These are phyloP conservation scores for Hippoglossus stenolepis DNA, from an alignment of 2,113 vertebrate genomes.

Conservation along the genomic window DNA sequence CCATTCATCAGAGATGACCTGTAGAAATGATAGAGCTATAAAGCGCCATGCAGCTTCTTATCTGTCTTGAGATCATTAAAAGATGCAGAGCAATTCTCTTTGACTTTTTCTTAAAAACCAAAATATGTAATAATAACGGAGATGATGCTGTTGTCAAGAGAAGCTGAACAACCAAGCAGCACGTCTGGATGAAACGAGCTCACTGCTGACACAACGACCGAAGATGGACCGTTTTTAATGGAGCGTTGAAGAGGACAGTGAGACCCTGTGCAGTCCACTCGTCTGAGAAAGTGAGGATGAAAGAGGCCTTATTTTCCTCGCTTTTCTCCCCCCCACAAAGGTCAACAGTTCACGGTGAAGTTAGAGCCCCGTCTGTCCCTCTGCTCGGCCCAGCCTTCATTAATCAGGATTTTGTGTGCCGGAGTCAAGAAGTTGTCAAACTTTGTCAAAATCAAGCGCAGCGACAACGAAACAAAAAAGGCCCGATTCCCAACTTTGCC, in stretches of 20 bases:
- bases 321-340: constrained; percentile 19
- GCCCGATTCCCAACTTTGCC: constrained; percentile 63
- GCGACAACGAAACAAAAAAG: constrained; percentile 54
- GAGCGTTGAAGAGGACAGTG: too few relatives aligned
- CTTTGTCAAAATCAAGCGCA: constrained; percentile 86
- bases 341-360: constrained; percentile 72
- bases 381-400: constrained; percentile 72
- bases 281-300: neutral
- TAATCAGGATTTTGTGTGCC: constrained; percentile 81
- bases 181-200: too few relatives aligned
- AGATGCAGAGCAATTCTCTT: neutral
- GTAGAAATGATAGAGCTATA: too few relatives aligned
- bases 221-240: too few relatives aligned
- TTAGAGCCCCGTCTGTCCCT: constrained; percentile 41
- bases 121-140: too few relatives aligned
- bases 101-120: neutral
- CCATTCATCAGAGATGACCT: too few relatives aligned
- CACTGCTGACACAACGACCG: too few relatives aligned
- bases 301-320: neutral
- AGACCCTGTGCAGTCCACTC: neutral
- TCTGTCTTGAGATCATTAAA: neutral
- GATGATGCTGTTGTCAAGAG: too few relatives aligned
- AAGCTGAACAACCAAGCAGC: too few relatives aligned
- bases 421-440: constrained; percentile 93
- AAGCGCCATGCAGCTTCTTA: neutral